Evolutionary conservation across 2,797 vertebrate genomes (phyloP).

Genomic region (Falco biarmicus): DNA sequence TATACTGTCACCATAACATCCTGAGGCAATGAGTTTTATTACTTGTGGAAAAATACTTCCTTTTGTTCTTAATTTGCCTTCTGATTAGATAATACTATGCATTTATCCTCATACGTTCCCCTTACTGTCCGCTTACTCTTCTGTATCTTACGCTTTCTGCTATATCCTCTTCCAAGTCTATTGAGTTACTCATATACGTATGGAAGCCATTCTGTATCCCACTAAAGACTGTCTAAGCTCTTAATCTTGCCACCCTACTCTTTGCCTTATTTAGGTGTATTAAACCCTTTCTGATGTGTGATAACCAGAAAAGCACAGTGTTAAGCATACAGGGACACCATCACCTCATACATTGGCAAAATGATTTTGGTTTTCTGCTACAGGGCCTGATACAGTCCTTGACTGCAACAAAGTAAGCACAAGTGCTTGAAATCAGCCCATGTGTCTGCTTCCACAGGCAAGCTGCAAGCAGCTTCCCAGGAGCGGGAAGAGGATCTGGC

Average conservation of each 20-base stretch:
- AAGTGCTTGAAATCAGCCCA: not conserved
- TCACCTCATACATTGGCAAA: not conserved
- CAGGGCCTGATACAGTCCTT: not conserved
- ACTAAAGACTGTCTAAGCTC: not conserved
- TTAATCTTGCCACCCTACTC: not conserved
- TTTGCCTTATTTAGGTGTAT: not conserved
- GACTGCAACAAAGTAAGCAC: not conserved
- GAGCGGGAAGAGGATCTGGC: not conserved
- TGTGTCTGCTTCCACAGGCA: fast-evolving
- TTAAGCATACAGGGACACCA: not conserved
- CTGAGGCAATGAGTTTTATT: not conserved
- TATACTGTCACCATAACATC: not conserved
- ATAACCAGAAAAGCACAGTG: not conserved
- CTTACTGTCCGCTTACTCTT: not conserved
- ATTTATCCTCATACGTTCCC: not conserved
- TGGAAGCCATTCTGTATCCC: not conserved
- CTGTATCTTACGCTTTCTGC: not conserved
- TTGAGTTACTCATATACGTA: not conserved
- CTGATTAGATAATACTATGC: not conserved
- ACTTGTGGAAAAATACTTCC: not conserved
- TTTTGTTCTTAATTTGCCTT: conserved; percentile 25
- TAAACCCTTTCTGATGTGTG: not conserved
- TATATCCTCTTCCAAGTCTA: not conserved
- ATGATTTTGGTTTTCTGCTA: not conserved
- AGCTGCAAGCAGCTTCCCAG: not conserved